Percentiles rank a stretch among this genome's conserved stretches.
Evolutionary conservation across 2,888 invertebrate genomes (phyloP).

Genomic region (Mallateleia sp.): DNA sequence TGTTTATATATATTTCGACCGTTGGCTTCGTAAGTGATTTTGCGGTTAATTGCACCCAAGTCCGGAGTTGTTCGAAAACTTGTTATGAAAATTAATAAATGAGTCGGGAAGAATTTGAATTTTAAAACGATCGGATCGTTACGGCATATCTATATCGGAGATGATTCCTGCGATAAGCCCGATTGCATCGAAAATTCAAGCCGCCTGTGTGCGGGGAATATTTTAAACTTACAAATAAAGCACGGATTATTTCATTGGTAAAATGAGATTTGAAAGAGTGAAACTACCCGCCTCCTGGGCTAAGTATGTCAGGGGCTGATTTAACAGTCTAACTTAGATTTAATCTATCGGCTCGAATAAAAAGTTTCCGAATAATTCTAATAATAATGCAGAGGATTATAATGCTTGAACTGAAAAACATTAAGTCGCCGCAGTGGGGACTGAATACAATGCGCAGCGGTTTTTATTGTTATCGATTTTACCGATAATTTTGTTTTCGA

Average conservation of each 20-base stretch:
- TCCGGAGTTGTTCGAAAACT: conserved; percentile 1
- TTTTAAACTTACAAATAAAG: conserved; percentile 51
- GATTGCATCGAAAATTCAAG: conserved; percentile 40
- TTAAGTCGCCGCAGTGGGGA: too few species aligned
- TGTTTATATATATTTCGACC: conserved; percentile 7
- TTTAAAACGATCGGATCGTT: conserved; percentile 37
- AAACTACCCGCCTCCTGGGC: conserved; percentile 5
- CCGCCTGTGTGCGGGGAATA: conserved; percentile 19
- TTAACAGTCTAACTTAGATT: conserved; percentile 50
- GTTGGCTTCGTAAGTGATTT: conserved; percentile 5
- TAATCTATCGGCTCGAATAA: conserved; percentile 36
- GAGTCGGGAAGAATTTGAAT: conserved; percentile 29
- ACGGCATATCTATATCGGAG: conserved; percentile 19
- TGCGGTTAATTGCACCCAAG: conserved; percentile 4
- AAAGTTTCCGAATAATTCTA: conserved; percentile 46
- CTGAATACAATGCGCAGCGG: background rate
- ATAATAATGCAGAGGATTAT: conserved; percentile 40
- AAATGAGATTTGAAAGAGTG: conserved; percentile 39
- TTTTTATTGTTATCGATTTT: conserved; percentile 8
- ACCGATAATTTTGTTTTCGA: conserved; percentile 21
- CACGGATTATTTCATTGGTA: conserved; percentile 44
- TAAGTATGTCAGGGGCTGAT: conserved; percentile 58
- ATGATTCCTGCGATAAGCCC: conserved; percentile 37
- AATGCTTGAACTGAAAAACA: conserved; percentile 18
- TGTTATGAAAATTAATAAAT: conserved; percentile 33